Evolutionary conservation across 2,113 vertebrate genomes (phyloP), one percentile per base, ranked within the genome.

Genomic region (Tenebrosternarchus preto): DNA sequence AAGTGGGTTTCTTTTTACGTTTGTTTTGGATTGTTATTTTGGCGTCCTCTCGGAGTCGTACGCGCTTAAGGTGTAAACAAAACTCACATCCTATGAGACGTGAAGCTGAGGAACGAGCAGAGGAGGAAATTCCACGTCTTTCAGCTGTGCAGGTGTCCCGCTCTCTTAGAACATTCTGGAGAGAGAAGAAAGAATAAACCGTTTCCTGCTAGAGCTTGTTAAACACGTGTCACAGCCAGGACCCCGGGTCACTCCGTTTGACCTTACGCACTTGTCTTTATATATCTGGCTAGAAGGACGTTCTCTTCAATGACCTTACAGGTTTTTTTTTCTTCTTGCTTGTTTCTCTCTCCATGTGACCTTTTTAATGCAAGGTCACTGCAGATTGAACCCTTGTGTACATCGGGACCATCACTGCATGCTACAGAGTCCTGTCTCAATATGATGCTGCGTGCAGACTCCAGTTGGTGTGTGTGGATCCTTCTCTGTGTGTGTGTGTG

Each of bases 381-480:
- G 81, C 57, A 84, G 87, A 86, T 88, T 89, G 88, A 84, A 86
- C 87, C 84, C 81, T 86, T 85, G 86, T 83, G 85, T 86, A 82
- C 59, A 76, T 66, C 69, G 78, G 86, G 88, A 88, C 88, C 88
- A 74, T 85, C 76, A 84, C 85, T 86, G 39, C 8, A 36, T 1
- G 9, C 89, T 85, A 77, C 74, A 87, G 87, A 90, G 83, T 73
- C 82, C 66, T 67, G 50, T 87, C 50, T 64, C 89, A 86, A 88
- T 87, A 84, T 88, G 87, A 89, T 88, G 87, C 84, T 88, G 86
- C 86, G 89, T 90, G 90, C 83, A 88, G 90, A 92, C 89, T 85
- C 88, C n/a, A n/a, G n/a, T n/a, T n/a, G n/a, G n/a, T n/a, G n/a
- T n/a, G n/a, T n/a, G n/a, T n/a, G n/a, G n/a, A n/a, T n/a, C n/a